phyloP scores from a whole-genome alignment of 1,140 invertebrate species.

The Drosophila bifasciata region DNA sequence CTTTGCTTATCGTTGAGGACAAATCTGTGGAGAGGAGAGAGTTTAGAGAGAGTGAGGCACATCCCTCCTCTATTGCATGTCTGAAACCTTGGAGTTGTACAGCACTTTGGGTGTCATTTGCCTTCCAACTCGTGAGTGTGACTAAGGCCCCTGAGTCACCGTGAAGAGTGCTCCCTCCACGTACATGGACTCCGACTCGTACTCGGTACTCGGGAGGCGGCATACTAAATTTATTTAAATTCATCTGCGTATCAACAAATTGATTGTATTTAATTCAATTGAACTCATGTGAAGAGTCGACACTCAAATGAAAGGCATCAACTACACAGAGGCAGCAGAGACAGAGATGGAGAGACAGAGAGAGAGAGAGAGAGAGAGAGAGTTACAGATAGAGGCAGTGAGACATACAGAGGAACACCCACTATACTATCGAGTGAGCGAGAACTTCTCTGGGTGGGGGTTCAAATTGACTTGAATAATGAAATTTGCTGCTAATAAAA shows the following conservation, averaged over 20 bases:
- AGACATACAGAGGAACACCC: not conserved
- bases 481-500: slow-evolving; percentile 67
- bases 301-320: slow-evolving; percentile 10
- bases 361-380: too few species aligned
- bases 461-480: slow-evolving; percentile 74
- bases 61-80: slow-evolving; percentile 46
- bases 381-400: too few species aligned
- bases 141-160: slow-evolving; percentile 60
- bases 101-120: slow-evolving; percentile 60
- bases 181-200: not conserved
- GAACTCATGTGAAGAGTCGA: slow-evolving; percentile 47
- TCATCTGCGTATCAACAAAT: slow-evolving; percentile 79
- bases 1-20: slow-evolving; percentile 42
- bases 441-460: slow-evolving; percentile 36
- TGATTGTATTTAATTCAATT: slow-evolving; percentile 81
- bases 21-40: slow-evolving; percentile 29
- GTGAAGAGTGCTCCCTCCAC: slow-evolving; percentile 25
- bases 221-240: slow-evolving; percentile 73
- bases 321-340: too few species aligned
- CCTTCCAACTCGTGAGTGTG: slow-evolving; percentile 52
- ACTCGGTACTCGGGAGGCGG: too few species aligned
- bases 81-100: slow-evolving; percentile 24
- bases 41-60: not conserved
- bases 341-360: too few species aligned
- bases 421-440: slow-evolving; percentile 13